phyloP scores from a whole-genome alignment of 2,113 vertebrate genomes.

The Thryonomys swinderianus region DNA sequence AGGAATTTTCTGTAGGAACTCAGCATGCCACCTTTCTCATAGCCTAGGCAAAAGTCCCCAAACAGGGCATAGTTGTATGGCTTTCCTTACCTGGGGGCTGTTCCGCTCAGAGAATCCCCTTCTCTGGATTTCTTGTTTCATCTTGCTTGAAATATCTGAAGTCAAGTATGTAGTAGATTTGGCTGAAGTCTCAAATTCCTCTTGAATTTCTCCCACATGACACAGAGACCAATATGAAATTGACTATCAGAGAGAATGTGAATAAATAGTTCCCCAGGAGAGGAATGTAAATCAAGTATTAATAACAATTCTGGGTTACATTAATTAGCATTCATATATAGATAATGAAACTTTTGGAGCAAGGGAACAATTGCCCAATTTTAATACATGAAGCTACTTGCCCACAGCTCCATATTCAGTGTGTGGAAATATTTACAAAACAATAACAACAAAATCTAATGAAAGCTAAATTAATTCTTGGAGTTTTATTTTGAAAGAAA shows the following conservation, averaged over 20 bases:
- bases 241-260: slow-evolving; percentile 21
- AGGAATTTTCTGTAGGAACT: background rate
- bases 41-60: background rate
- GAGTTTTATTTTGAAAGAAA: slow-evolving; percentile 14
- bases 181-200: slow-evolving; percentile 54
- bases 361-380: background rate
- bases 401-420: background rate
- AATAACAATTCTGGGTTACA: slow-evolving; percentile 36
- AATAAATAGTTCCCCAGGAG: background rate
- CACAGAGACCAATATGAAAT: slow-evolving; percentile 38
- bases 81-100: background rate
- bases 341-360: slow-evolving; percentile 27
- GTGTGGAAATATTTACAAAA: slow-evolving; percentile 6
- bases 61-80: background rate
- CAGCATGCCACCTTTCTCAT: background rate
- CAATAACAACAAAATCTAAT: background rate
- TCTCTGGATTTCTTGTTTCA: slow-evolving; percentile 41
- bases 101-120: background rate
- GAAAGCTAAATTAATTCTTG: background rate
- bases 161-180: slow-evolving; percentile 65
- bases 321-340: slow-evolving; percentile 21
- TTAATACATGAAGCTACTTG: slow-evolving; percentile 24
- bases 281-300: slow-evolving; percentile 47
- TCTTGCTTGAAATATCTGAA: slow-evolving; percentile 43
- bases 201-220: slow-evolving; percentile 59